Base-by-base conservation (phyloP, 2,888 invertebrate species). In the Hetaerina titia region DNA sequence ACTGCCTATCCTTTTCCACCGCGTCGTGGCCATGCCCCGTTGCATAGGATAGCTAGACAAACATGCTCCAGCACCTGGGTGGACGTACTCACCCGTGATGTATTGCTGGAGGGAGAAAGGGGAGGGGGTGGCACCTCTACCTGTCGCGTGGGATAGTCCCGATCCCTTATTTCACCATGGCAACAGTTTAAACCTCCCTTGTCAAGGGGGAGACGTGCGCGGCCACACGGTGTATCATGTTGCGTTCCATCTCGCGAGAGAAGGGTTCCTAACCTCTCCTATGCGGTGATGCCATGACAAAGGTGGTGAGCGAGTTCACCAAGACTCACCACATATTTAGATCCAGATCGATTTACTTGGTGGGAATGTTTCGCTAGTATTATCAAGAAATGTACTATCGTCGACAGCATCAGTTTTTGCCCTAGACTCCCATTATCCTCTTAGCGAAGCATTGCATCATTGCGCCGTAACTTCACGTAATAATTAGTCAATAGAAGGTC, bases 211-310 rank as follows among this genome's bases (percentile, higher is more conserved):
- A n/a, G 63, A 19, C 22, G 15, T 69, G 69, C n/a, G 69, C n/a
- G n/a, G 69, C 69, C 69, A n/a, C 69, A n/a, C n/a, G 69, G 69
- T n/a, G 19, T 69, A 69, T 69, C 69, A n/a, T 9, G n/a, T 69
- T 9, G 6, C 69, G n/a, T 69, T 69, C 69, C 69, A 69, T 69
- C 69, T 69, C 69, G 69, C n/a, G n/a, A 69, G 69, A 69, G n/a
- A 69, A 69, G 69, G 69, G 69, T 69, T 69, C n/a, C 69, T 69
- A n/a, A 69, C 69, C 69, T 69, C n/a, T 69, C 69, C 69, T 22
- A 69, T 69, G 69, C 19, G 69, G 69, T 69, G 69, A n/a, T n/a
- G 9, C 69, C 69, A 22, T n/a, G n/a, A 69, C 69, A 6, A n/a
- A 9, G n/a, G n/a, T n/a, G 69, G n/a, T n/a, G 69, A 17, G n/a